These are phyloP conservation scores for Bathybates hornii DNA, from an alignment of 2,113 vertebrate species.

Conservation along the genomic window DNA sequence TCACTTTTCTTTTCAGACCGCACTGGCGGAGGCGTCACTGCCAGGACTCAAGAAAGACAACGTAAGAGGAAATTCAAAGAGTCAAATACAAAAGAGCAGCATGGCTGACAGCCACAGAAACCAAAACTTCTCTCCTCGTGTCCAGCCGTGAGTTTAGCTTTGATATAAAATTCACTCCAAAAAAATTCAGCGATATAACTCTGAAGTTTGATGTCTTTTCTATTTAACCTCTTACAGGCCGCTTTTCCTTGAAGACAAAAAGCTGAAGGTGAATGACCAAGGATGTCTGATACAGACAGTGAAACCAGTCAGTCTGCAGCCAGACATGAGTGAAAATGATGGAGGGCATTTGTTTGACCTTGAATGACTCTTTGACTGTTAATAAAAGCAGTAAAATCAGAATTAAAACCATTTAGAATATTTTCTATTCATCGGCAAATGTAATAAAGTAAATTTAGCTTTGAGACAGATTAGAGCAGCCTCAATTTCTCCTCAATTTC, in stretches of 20 bases:
- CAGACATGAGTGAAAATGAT: conserved; percentile 74
- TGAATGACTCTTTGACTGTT: conserved; percentile 68
- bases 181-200: background rate
- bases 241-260: conserved; percentile 78
- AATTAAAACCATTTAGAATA: background rate
- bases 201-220: background rate
- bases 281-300: conserved; percentile 78
- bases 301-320: conserved; percentile 78
- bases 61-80: background rate
- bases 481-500: background rate
- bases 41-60: background rate
- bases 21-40: background rate
- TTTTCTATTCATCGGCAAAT: background rate
- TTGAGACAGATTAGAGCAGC: background rate
- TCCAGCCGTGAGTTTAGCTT: conserved; percentile 78
- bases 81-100: conserved; percentile 49
- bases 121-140: conserved; percentile 72
- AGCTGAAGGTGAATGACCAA: conserved; percentile 77
- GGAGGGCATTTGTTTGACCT: conserved; percentile 82
- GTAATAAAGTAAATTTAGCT: background rate
- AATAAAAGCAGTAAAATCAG: background rate
- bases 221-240: conserved; percentile 69
- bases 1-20: background rate
- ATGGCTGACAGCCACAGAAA: conserved; percentile 77
- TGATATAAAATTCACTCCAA: background rate